Evolutionary conservation across 2,113 vertebrate species (phyloP).

Genomic region (Ophthalmolycus amberensis): DNA sequence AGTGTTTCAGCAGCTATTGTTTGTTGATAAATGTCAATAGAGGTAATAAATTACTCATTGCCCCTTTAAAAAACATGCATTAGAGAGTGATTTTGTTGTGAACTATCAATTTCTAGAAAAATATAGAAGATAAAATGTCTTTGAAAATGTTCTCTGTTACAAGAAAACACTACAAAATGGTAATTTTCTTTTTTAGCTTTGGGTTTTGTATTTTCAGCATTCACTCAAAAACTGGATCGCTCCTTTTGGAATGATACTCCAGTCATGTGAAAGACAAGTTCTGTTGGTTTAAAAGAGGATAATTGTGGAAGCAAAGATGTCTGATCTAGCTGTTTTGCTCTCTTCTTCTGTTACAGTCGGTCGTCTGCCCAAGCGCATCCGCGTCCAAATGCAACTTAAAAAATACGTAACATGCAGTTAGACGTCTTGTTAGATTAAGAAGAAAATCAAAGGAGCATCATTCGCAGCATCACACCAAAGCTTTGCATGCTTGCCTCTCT

Average conservation of each 20-base stretch:
- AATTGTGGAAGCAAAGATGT: not conserved
- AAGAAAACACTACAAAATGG: not conserved
- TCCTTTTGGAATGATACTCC: not conserved
- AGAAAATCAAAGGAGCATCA: conserved; percentile 42
- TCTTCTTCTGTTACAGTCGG: conserved; percentile 53
- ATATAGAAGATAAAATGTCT: not conserved
- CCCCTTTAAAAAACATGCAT: not conserved
- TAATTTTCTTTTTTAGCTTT: not conserved
- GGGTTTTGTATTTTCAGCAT: not conserved
- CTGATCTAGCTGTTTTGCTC: conserved; percentile 52
- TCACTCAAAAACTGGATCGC: not conserved
- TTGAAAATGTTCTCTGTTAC: not conserved
- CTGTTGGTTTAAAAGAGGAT: not conserved
- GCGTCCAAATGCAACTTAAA: conserved; percentile 52
- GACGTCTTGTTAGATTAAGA: conserved; percentile 40
- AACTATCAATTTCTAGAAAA: not conserved
- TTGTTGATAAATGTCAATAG: not conserved
- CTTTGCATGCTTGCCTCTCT: conserved; percentile 78
- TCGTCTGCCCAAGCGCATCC: conserved; percentile 7
- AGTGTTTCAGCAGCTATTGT: not conserved
- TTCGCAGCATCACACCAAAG: conserved; percentile 62
- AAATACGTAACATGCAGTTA: conserved; percentile 76
- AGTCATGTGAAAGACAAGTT: not conserved
- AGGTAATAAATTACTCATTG: not conserved
- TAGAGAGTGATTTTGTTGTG: not conserved